Conservation (phyloP, 2,113 vertebrate genomes). For the Larimichthys crocea region DNA sequence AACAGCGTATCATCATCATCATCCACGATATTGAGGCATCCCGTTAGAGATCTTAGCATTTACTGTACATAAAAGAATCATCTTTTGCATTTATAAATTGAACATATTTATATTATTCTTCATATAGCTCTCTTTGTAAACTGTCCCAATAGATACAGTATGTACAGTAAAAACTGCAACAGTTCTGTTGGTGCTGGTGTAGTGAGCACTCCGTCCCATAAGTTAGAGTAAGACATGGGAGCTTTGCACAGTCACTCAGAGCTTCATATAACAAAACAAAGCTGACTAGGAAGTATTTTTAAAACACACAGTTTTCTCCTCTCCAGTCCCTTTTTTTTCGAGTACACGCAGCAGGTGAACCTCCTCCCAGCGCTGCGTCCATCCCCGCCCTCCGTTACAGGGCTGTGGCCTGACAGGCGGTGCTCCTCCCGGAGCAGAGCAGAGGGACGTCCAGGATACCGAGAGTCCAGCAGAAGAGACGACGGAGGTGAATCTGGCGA, state of each 20-base stretch:
- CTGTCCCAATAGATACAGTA: constrained; percentile 87
- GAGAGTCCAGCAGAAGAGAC: constrained; percentile 68
- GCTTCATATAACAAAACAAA: constrained; percentile 82
- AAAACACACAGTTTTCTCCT: constrained; percentile 63
- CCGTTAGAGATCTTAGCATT: constrained; percentile 70
- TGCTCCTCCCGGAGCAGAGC: constrained; percentile 68
- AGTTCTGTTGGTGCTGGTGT: constrained; percentile 89
- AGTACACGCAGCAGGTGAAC: constrained; percentile 49
- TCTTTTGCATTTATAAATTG: constrained; percentile 83
- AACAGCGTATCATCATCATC: constrained; percentile 66
- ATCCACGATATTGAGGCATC: constrained; percentile 77
- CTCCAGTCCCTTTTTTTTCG: constrained; percentile 47
- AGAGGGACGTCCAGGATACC: constrained; percentile 56
- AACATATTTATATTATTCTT: constrained; percentile 85
- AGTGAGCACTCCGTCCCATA: constrained; percentile 81
- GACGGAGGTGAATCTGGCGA: constrained; percentile 68
- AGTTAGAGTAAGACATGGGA: constrained; percentile 76
- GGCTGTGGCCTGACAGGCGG: constrained; percentile 50
- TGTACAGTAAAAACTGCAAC: constrained; percentile 87
- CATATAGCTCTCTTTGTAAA: constrained; percentile 86
- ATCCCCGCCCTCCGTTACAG: constrained; percentile 4
- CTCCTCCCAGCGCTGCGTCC: constrained; percentile 52
- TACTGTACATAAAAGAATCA: constrained; percentile 81
- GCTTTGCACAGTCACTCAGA: constrained; percentile 79
- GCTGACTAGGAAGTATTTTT: constrained; percentile 63